Evolutionary conservation across 1,140 invertebrate species (phyloP), one percentile per base, ranked within the genome.

Genomic region (Phortica variegata): DNA sequence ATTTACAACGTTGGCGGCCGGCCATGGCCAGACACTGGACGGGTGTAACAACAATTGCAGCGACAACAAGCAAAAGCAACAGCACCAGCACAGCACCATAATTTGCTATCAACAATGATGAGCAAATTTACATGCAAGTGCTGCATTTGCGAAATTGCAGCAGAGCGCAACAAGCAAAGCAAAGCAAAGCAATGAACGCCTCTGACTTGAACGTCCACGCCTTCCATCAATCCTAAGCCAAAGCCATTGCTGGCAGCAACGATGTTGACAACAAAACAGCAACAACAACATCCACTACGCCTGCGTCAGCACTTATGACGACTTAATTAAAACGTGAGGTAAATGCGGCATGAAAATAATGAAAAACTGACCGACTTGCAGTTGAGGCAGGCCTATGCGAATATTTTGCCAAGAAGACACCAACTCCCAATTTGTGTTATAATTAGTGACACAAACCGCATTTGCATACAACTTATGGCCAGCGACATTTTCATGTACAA

Each of bases 241-340:
- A 12, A 29, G 42, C 34, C 47, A 20, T 40, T 44, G 38, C 10
- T 12, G 44, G 34, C 47, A 37, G 18, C 52, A 34, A 42, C 58
- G 36, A 49, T 40, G 29, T 36, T 26, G 39, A 51, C 52, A 34
- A 52, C 44, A 39, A 37, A n/a, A n/a, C n/a, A n/a, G n/a, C 23
- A 10, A 26, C 23, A 6, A 6, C 5, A 26, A 26, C 23, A 10
- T 26, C 43, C 13, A 46, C 48, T 44, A 47, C 38, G 47, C 17
- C n/a, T n/a, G n/a, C n/a, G n/a, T n/a, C n/a, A n/a, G n/a, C n/a
- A n/a, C n/a, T n/a, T 26, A 10, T 48, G 54, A 66, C 63, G 63
- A 68, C 63, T 68, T 68, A 68, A 68, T 68, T 68, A 68, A 68
- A 68, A 68, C 63, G 63, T 68, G 63, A 68, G 63, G 65, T 68